Evolutionary conservation across 1,140 invertebrate genomes (phyloP), one percentile per base, ranked within the genome.

Genomic region (Drosophila miranda): DNA sequence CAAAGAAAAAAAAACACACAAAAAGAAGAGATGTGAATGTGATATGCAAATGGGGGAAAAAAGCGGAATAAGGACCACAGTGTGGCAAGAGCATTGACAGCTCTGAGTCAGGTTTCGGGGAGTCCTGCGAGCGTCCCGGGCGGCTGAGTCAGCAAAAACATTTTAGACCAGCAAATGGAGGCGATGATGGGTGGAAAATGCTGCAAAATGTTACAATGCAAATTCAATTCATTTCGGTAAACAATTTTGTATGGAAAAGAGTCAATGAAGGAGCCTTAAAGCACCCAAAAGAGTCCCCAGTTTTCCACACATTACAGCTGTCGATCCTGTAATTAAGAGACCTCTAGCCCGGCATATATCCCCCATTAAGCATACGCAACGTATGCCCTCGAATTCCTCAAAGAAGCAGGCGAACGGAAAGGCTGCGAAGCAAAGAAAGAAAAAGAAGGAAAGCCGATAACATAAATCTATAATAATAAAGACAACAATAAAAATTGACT

Each of bases 391-490:
- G 7, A 38, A 38, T 38, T 13, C 0, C 34, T 16, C 16, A 16
- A 16, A 16, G 16, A 16, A 16, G 16, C 11, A 3, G 23, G 5
- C 23, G 23, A 23, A 4, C 26, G 21, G 14, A 23, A 26, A 16
- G 23, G 23, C 3, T 23, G 23, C 23, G 23, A 23, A 23, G 5
- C 23, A 6, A 50, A 34, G 26, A 16, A 9, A 16, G 13, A 30
- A 16, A 48, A 46, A 16, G 16, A 48, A 13, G 34, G 21, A 41
- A 38, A 14, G 26, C 13, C 16, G 14, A 30, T 56, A 68, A 68
- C 66, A 68, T 56, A 68, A 68, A 68, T 68, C 55, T 68, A 68
- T 68, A 68, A 68, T 56, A 68, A 68, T 68, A 68, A 68, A 38
- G 34, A 68, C 44, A 68, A 38, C 62, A 68, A 68, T 68, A 68